phyloP scores from a whole-genome alignment of 2,113 vertebrate genomes.

The Erythrocebus patas region DNA sequence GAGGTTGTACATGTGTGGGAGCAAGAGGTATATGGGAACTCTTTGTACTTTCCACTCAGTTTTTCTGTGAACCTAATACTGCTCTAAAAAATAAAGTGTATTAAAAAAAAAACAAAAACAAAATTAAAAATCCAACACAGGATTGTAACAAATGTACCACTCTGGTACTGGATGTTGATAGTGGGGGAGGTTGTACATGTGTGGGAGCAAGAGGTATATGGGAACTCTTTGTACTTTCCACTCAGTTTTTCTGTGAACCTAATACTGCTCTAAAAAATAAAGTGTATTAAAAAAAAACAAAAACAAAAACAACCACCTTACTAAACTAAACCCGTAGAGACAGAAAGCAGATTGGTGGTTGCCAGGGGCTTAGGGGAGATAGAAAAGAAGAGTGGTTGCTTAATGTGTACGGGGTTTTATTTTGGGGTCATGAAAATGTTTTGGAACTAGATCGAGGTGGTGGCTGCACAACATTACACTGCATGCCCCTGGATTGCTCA shows the following conservation, averaged over 20 bases:
- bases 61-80: slow-evolving; percentile 15
- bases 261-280: slow-evolving; percentile 21
- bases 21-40: not conserved
- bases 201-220: not conserved
- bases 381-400: not conserved
- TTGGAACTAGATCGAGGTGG: not conserved
- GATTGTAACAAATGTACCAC: not conserved
- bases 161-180: not conserved
- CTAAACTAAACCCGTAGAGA: not conserved
- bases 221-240: slow-evolving; percentile 26
- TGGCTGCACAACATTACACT: not conserved
- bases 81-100: not conserved
- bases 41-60: not conserved
- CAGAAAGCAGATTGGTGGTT: not conserved
- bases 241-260: not conserved
- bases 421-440: not conserved
- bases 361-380: not conserved
- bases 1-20: not conserved
- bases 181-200: not conserved
- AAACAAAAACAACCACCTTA: not conserved
- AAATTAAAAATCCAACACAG: slow-evolving; percentile 31
- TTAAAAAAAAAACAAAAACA: not conserved
- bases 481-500: not conserved
- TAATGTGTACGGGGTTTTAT: not conserved
- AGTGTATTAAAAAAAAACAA: not conserved